Evolutionary conservation across 2,888 invertebrate species (phyloP).

Genomic region (Ceriagrion tenellum): DNA sequence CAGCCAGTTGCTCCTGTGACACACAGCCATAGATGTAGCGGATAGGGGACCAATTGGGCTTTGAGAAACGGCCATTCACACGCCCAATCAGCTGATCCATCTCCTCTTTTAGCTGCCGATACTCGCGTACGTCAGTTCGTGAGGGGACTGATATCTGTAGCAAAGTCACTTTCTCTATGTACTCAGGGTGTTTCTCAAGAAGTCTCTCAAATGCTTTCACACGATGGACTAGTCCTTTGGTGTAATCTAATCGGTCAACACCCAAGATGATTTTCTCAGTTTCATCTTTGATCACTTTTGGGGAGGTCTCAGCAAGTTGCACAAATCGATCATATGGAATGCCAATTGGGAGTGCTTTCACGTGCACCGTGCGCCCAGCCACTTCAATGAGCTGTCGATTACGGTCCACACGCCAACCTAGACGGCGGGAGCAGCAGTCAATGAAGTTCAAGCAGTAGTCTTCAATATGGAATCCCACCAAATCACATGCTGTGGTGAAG

Average conservation of each 20-base stretch:
- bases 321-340: slow-evolving; percentile 94
- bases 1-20: slow-evolving; percentile 91
- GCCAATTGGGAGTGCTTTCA: slow-evolving; percentile 92
- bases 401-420: slow-evolving; percentile 93
- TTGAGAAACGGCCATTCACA: slow-evolving; percentile 93
- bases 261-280: slow-evolving; percentile 88
- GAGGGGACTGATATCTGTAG: slow-evolving; percentile 94
- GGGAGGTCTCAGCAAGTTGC: slow-evolving; percentile 84
- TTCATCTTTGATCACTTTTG: slow-evolving; percentile 71
- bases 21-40: slow-evolving; percentile 94
- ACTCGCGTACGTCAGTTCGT: slow-evolving; percentile 93
- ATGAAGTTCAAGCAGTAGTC: slow-evolving; percentile 95
- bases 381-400: slow-evolving; percentile 93
- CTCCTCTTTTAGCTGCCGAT: slow-evolving; percentile 93
- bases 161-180: slow-evolving; percentile 88
- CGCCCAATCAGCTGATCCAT: slow-evolving; percentile 93
- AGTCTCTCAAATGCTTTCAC: slow-evolving; percentile 91
- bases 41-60: slow-evolving; percentile 95
- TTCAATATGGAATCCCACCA: slow-evolving; percentile 95
- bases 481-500: slow-evolving; percentile 86
- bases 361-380: slow-evolving; percentile 90
- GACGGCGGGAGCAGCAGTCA: slow-evolving; percentile 92
- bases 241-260: slow-evolving; percentile 94
- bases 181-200: slow-evolving; percentile 90
- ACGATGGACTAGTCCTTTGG: slow-evolving; percentile 92